Percentiles rank a stretch among this genome's conserved stretches.
Conservation (phyloP, 2,888 invertebrate genomes). For the Cephus runcator region DNA sequence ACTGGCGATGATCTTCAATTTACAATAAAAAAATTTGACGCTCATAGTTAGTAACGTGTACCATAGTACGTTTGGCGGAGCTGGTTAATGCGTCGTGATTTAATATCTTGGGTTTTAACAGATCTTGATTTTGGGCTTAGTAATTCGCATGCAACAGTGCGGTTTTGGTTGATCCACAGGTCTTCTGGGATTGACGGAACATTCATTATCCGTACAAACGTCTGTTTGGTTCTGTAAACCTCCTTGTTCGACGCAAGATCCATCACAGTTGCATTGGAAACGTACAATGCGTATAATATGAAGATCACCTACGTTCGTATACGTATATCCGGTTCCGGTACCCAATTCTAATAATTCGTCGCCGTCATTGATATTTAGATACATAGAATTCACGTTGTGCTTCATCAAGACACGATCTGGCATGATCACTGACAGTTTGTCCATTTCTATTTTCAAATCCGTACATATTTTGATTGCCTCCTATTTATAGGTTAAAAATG, state of each 20-base stretch:
- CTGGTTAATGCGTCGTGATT: not conserved
- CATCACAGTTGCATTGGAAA: conserved; percentile 41
- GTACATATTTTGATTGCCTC: conserved; percentile 8
- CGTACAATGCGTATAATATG: conserved; percentile 46
- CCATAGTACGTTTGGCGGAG: not conserved
- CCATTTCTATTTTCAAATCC: conserved; percentile 22
- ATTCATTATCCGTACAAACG: not conserved
- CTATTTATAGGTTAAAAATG: not conserved
- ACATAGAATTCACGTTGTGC: conserved; percentile 40
- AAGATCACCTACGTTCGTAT: conserved; percentile 45
- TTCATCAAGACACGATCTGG: conserved; percentile 38
- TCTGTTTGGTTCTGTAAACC: not conserved
- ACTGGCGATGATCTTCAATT: not conserved
- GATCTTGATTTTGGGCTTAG: conserved; percentile 12
- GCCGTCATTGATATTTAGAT: conserved; percentile 40
- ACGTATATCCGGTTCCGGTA: conserved; percentile 34
- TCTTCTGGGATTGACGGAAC: not conserved
- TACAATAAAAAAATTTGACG: not conserved
- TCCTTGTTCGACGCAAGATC: conserved; percentile 25
- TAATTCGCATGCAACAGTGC: conserved; percentile 6
- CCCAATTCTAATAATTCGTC: conserved; percentile 43
- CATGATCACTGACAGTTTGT: conserved; percentile 32
- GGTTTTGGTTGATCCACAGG: not conserved
- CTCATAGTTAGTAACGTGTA: not conserved
- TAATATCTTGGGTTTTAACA: not conserved